Percentiles rank a stretch among this genome's conserved stretches.
Evolutionary conservation across 2,113 vertebrate genomes (phyloP).

Genomic region (Lethenteron reissneri): DNA sequence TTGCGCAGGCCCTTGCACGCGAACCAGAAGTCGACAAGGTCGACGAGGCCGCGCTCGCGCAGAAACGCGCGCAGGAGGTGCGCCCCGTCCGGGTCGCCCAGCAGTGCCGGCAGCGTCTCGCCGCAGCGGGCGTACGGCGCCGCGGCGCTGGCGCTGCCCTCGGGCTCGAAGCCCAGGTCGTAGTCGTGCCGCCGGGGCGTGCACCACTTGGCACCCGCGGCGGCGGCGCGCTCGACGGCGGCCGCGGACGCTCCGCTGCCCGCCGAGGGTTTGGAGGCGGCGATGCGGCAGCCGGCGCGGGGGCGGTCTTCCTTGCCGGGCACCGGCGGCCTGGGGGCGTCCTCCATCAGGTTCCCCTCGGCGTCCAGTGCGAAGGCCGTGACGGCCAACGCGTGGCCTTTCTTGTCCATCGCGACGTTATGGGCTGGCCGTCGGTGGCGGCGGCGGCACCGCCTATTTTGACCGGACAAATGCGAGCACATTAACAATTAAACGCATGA

Average conservation of each 20-base stretch:
- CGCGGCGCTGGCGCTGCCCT: slow-evolving; percentile 84
- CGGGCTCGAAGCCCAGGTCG: slow-evolving; percentile 86
- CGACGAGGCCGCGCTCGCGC: slow-evolving; percentile 61
- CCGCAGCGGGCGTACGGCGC: slow-evolving; percentile 91
- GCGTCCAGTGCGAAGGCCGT: slow-evolving; percentile 43
- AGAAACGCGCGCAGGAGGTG: slow-evolving; percentile 75
- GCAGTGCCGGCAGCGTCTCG: slow-evolving; percentile 68
- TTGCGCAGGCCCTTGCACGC: slow-evolving; percentile 88
- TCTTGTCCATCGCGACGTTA: neutral
- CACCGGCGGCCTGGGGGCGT: slow-evolving; percentile 83
- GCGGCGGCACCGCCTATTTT: too few relatives aligned
- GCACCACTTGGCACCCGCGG: slow-evolving; percentile 47
- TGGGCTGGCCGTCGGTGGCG: neutral
- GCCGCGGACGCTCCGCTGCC: slow-evolving; percentile 37
- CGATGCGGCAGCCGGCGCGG: slow-evolving; percentile 10
- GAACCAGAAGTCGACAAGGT: slow-evolving; percentile 95
- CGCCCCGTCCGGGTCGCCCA: slow-evolving; percentile 90
- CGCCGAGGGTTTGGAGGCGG: slow-evolving; percentile 19
- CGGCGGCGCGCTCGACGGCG: slow-evolving; percentile 25
- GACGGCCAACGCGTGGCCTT: neutral
- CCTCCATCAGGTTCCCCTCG: slow-evolving; percentile 76
- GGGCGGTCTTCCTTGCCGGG: slow-evolving; percentile 63
- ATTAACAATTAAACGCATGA: too few relatives aligned
- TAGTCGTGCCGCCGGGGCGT: slow-evolving; percentile 67
- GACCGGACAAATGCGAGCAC: too few relatives aligned